These are phyloP conservation scores for Scaptomyza reducta DNA, from an alignment of 2,888 invertebrate genomes.

Conservation along the genomic window DNA sequence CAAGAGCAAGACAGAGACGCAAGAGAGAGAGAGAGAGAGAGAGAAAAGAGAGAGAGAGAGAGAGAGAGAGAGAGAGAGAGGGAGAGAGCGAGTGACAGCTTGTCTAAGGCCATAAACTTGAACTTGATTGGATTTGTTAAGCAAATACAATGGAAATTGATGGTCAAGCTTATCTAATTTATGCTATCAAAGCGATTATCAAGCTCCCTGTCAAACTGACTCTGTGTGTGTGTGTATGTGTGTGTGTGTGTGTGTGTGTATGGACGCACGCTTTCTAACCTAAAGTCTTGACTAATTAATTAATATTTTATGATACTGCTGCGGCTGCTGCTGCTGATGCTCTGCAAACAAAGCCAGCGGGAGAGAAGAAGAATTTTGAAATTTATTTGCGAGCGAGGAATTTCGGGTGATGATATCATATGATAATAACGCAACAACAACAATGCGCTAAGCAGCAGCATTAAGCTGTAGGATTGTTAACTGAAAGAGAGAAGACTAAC, in stretches of 20 bases:
- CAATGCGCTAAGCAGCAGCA: constrained; percentile 40
- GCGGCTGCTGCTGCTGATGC: constrained; percentile 51
- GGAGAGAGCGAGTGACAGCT: constrained; percentile 11
- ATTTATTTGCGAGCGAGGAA: constrained; percentile 81
- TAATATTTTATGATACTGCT: constrained; percentile 76
- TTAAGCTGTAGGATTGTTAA: neutral
- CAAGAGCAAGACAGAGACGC: constrained; percentile 21
- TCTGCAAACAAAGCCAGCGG: constrained; percentile 77
- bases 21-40: neutral
- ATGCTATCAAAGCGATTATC: constrained; percentile 61
- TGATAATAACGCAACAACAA: constrained; percentile 79
- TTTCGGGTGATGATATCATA: constrained; percentile 83
- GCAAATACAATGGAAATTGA: constrained; percentile 74
- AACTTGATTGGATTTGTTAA: constrained; percentile 68
- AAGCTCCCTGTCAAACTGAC: constrained; percentile 44
- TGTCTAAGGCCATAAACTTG: constrained; percentile 65
- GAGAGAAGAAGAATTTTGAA: constrained; percentile 71
- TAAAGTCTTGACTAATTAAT: constrained; percentile 66
- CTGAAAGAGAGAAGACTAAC: constrained; percentile 40
- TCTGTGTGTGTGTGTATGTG: constrained; percentile 11
- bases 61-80: neutral
- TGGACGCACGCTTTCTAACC: constrained; percentile 69
- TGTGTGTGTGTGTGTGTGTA: constrained; percentile 14
- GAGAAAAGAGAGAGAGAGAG: neutral
- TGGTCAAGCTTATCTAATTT: constrained; percentile 71